Evolutionary conservation across 2,888 invertebrate genomes (phyloP).

Genomic region (Heliconius aoede): DNA sequence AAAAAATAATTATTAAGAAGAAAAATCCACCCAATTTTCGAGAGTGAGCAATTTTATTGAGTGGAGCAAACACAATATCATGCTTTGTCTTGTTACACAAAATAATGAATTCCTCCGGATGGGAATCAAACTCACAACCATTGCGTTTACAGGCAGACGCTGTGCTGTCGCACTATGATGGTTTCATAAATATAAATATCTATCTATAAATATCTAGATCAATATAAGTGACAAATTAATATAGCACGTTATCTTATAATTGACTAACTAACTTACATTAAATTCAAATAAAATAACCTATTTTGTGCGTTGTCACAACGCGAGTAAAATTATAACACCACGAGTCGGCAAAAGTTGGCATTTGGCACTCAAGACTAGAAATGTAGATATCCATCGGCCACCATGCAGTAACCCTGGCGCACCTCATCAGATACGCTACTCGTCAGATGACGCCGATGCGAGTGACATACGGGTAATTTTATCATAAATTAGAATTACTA

Average conservation of each 20-base stretch:
- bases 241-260: no score
- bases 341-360: conserved; percentile 47
- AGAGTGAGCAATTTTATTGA: no score
- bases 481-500: background rate
- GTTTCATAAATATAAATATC: background rate
- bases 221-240: background rate
- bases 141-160: background rate
- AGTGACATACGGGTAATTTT: conserved; percentile 38
- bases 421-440: conserved; percentile 50
- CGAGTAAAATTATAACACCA: conserved; percentile 23
- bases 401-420: conserved; percentile 49
- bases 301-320: conserved; percentile 23
- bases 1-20: no score
- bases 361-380: conserved; percentile 48
- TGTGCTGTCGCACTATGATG: background rate
- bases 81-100: no score
- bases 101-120: background rate
- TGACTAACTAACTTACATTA: background rate
- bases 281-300: background rate
- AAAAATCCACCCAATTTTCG: no score
- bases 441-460: conserved; percentile 47
- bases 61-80: no score
- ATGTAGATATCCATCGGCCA: conserved; percentile 46
- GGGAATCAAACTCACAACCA: background rate
- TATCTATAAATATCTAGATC: background rate